These are phyloP conservation scores for Cheilosia vulpina DNA, from an alignment of 2,888 invertebrate species.

Conservation along the genomic window DNA sequence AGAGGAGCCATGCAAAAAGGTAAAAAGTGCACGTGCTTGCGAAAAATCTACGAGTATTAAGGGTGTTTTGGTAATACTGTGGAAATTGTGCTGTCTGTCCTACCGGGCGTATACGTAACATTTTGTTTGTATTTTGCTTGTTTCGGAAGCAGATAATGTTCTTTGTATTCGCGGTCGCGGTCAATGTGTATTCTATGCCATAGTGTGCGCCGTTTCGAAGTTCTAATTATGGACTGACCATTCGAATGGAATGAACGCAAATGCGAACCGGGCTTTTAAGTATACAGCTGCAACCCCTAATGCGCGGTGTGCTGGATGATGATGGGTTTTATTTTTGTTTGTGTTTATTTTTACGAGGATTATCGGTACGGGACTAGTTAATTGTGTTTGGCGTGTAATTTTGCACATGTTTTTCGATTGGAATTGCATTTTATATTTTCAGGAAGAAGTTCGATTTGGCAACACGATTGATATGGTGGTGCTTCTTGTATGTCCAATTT, in stretches of 20 bases:
- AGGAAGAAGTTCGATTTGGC: too few relatives aligned
- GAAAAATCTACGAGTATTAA: neutral
- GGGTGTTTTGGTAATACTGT: neutral
- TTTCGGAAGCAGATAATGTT: neutral
- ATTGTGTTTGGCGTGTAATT: neutral
- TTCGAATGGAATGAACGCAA: constrained; percentile 36
- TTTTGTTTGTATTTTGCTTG: constrained; percentile 17
- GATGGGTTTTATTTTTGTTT: neutral
- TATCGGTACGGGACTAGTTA: neutral
- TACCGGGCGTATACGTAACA: constrained; percentile 59
- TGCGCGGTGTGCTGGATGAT: neutral
- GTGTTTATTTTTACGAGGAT: constrained; percentile 8
- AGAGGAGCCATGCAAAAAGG: neutral
- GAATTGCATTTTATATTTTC: neutral
- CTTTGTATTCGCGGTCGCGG: constrained; percentile 10
- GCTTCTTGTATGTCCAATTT: too few relatives aligned
- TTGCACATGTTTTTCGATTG: neutral
- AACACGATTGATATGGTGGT: too few relatives aligned
- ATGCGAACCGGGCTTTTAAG: constrained; percentile 1
- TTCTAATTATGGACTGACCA: constrained; percentile 53
- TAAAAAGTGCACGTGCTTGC: constrained; percentile 42
- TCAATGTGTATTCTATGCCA: neutral
- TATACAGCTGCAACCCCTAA: constrained; percentile 16
- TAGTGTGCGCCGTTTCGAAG: constrained; percentile 25
- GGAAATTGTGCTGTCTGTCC: neutral